Evolutionary conservation across 1,140 invertebrate species (phyloP).

Genomic region (Drosophila kurseongensis): DNA sequence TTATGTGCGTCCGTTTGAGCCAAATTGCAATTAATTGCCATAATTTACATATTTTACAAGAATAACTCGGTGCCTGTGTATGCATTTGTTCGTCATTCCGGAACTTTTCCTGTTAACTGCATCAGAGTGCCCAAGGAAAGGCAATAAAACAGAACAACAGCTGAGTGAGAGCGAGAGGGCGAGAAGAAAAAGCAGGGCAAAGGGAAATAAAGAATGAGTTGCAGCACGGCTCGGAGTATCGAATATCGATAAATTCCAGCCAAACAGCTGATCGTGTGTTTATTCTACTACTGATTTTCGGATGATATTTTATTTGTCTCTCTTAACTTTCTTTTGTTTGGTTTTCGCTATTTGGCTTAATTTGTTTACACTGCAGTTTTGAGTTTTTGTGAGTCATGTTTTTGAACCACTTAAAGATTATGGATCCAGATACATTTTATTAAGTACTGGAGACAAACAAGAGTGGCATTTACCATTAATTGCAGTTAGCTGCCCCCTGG

Average conservation of each 20-base stretch:
- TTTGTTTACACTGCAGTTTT: slow-evolving; percentile 20
- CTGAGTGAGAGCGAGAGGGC: slow-evolving; percentile 13
- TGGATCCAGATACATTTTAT: neutral
- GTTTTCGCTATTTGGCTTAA: slow-evolving; percentile 6
- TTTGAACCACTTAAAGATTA: neutral
- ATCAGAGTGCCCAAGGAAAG: slow-evolving; percentile 7
- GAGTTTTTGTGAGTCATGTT: slow-evolving; percentile 12
- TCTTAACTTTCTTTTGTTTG: slow-evolving; percentile 13
- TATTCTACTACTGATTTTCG: neutral
- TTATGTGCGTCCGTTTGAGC: slow-evolving; percentile 46
- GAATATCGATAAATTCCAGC: slow-evolving; percentile 36
- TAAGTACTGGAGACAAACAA: slow-evolving; percentile 6
- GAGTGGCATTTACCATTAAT: slow-evolving; percentile 43
- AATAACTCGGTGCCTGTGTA: slow-evolving; percentile 28
- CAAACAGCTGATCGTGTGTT: slow-evolving; percentile 34
- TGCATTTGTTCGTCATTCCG: slow-evolving; percentile 5
- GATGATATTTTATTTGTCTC: slow-evolving; percentile 1
- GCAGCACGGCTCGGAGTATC: slow-evolving; percentile 20
- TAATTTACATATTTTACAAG: slow-evolving; percentile 73
- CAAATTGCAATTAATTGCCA: slow-evolving; percentile 77
- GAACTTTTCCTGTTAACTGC: slow-evolving; percentile 7
- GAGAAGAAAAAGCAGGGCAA: neutral
- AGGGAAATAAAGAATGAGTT: slow-evolving; percentile 18
- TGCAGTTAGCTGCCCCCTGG: slow-evolving; percentile 6
- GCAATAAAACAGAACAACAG: slow-evolving; percentile 26